Evolutionary conservation across 1,140 invertebrate species (phyloP).

Genomic region (Cardiocondyla obscurior): DNA sequence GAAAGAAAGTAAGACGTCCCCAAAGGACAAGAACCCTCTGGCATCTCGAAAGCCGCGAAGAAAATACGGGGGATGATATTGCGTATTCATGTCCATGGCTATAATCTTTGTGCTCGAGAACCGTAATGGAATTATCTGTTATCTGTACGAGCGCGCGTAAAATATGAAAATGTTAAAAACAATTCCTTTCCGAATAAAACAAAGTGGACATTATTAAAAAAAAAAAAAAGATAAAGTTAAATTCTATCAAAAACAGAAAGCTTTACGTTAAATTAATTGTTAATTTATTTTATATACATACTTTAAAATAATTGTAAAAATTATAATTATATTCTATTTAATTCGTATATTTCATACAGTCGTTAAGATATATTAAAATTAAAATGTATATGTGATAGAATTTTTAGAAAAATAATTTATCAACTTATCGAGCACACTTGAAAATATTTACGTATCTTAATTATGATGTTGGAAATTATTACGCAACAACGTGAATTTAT

Average conservation of each 20-base stretch:
- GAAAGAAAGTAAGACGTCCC: slow-evolving; percentile 28
- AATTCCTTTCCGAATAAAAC: background rate
- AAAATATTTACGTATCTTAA: background rate
- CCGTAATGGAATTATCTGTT: slow-evolving; percentile 40
- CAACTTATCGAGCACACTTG: background rate
- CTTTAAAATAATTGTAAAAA: background rate
- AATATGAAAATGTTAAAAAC: background rate
- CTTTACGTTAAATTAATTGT: background rate
- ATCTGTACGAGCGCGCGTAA: background rate
- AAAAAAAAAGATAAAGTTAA: too few species aligned
- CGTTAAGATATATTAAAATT: background rate
- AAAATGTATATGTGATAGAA: background rate
- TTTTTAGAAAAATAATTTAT: background rate
- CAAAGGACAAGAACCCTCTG: background rate
- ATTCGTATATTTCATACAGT: background rate
- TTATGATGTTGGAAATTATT: background rate
- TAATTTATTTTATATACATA: background rate
- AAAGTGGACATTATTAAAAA: too few species aligned
- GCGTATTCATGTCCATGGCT: slow-evolving; percentile 17
- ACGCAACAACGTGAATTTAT: too few species aligned
- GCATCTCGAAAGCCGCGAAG: background rate
- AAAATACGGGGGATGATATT: slow-evolving; percentile 31
- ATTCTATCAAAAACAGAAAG: background rate
- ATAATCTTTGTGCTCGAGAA: slow-evolving; percentile 17
- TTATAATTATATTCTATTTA: background rate